Evolutionary conservation across 2,797 vertebrate species (phyloP), one percentile per base, ranked within the genome.

Genomic region (Phalloptychus januarius): DNA sequence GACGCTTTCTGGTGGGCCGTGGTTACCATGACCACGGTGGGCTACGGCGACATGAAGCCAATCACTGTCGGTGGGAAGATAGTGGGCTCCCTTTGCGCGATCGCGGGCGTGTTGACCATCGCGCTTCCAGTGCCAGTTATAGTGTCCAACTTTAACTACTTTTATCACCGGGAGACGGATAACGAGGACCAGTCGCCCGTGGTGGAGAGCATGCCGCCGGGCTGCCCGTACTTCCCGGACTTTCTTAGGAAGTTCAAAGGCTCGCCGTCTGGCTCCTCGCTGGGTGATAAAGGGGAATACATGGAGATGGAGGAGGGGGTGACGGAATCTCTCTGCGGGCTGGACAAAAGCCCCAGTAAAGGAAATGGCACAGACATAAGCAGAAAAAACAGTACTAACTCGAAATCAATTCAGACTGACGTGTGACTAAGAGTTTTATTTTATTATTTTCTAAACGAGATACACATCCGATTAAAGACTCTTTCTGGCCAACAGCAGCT

Each of bases 1-100:
- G 98, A 99, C 93, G 98, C 98, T 0, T 99, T 99, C 87, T 99
- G 98, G 98, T 99, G 98, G 98, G 98, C 98, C 10, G 98, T 99
- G 70, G 98, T 99, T 81, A 99, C 98, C 88, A 99, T 99, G 98
- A 99, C 98, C 65, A 99, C 98, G 16, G 98, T 99, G 87, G 98
- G 98, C 86, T 99, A 99, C 81, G 98, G 98, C 61, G 98, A 99
- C 96, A 99, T 99, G 98, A 99, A 98, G 92, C 98, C 98, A 91
- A 98, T 99, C 92, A 99, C 98, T 0, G 97, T 99, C 48, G 98
- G 98, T 5, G 98, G 98, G 74, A 99, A 99, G 92, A 99, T 99
- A 50, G 98, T 99, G 45, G 98, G 98, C 87, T 99, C 98, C 74
- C 94, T 99, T 71, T 99, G 98, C 94, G 98, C 98, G 89, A 99